phyloP scores from a whole-genome alignment of 2,888 invertebrate species.

The Habroteleia sp. region DNA sequence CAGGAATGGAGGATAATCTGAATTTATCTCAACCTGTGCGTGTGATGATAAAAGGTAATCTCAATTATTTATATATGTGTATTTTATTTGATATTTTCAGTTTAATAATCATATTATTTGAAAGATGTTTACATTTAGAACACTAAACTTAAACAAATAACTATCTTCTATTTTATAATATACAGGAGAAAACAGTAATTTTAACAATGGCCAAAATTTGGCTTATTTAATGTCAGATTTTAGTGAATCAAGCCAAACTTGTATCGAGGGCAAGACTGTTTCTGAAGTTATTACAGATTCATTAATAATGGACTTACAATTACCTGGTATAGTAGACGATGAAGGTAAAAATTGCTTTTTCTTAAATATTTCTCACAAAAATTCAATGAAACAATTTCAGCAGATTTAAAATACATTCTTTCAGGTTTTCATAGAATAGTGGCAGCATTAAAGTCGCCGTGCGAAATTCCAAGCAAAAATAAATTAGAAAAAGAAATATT shows the following conservation, averaged over 20 bases:
- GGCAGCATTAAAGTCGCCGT: slow-evolving; percentile 80
- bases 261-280: slow-evolving; percentile 78
- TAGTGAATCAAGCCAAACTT: slow-evolving; percentile 69
- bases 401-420: too few relatives aligned
- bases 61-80: too few relatives aligned
- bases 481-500: slow-evolving; percentile 81
- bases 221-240: slow-evolving; percentile 77
- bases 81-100: slow-evolving; percentile 2
- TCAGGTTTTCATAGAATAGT: slow-evolving; percentile 81
- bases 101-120: too few relatives aligned
- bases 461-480: slow-evolving; percentile 81
- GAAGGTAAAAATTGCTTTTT: slow-evolving; percentile 62
- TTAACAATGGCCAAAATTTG: slow-evolving; percentile 69
- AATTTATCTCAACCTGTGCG: slow-evolving; percentile 71
- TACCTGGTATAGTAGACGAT: slow-evolving; percentile 81
- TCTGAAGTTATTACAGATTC: slow-evolving; percentile 81
- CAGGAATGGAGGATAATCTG: slow-evolving; percentile 79
- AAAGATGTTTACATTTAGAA: too few relatives aligned
- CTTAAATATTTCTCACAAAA: too few relatives aligned
- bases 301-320: slow-evolving; percentile 81
- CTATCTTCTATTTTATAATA: too few relatives aligned
- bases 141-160: too few relatives aligned
- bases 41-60: slow-evolving; percentile 72
- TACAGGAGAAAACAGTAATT: slow-evolving; percentile 48
- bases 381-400: too few relatives aligned